Evolutionary conservation across 2,113 vertebrate genomes (phyloP).

Genomic region (Trematocara nigrifrons): DNA sequence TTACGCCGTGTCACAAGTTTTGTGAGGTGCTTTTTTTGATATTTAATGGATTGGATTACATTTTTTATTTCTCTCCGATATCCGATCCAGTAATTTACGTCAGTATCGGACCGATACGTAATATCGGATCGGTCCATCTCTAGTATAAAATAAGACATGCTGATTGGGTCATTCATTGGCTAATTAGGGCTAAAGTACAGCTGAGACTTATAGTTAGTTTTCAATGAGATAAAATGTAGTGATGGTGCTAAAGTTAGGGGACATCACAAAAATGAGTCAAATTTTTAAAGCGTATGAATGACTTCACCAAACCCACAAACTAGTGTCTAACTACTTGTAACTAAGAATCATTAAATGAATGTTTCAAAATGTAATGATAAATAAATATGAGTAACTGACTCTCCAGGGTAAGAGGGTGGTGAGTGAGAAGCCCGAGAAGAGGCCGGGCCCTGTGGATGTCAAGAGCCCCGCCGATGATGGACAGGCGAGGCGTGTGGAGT

Average conservation of each 20-base stretch:
- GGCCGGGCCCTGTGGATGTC: slow-evolving; percentile 6
- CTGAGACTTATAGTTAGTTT: not conserved
- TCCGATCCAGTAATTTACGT: not conserved
- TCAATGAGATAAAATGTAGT: not conserved
- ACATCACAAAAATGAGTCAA: not conserved
- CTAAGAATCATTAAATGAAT: not conserved
- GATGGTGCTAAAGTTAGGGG: not conserved
- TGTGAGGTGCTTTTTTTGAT: too few species aligned
- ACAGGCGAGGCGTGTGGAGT: slow-evolving; percentile 50
- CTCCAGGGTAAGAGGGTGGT: slow-evolving; percentile 84
- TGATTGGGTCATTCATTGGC: not conserved
- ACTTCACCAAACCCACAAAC: not conserved
- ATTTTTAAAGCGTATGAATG: not conserved
- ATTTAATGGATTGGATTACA: too few species aligned
- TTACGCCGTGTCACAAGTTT: too few species aligned
- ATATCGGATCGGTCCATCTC: not conserved
- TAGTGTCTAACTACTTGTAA: not conserved
- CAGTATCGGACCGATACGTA: not conserved
- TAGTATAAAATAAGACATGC: not conserved
- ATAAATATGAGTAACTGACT: not conserved
- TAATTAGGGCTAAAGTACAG: not conserved
- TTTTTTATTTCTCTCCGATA: not conserved
- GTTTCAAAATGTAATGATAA: not conserved
- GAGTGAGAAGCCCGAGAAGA: slow-evolving; percentile 77
- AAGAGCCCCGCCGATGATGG: slow-evolving; percentile 64